phyloP scores from a whole-genome alignment of 2,888 invertebrate species.

The Drosophila pseudotakahashii region DNA sequence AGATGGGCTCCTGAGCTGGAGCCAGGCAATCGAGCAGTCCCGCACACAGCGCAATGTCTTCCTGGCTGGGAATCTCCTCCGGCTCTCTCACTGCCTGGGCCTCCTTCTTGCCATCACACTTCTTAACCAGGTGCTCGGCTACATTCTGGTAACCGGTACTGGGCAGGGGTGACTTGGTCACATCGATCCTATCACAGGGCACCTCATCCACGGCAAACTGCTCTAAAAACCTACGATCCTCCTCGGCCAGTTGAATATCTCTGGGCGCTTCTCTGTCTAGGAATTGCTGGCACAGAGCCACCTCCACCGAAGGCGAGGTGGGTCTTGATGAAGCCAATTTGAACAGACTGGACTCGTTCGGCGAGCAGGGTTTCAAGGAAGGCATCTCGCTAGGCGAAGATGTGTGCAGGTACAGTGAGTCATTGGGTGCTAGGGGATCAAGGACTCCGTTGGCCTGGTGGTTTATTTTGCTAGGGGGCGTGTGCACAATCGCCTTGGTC shows the following conservation, averaged over 20 bases:
- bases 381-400: constrained; percentile 68
- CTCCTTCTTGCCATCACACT: constrained; percentile 59
- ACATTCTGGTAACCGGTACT: constrained; percentile 70
- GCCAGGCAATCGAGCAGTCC: constrained; percentile 66
- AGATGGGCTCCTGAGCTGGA: constrained; percentile 66
- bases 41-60: constrained; percentile 69
- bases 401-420: constrained; percentile 53
- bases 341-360: constrained; percentile 85
- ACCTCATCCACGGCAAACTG: constrained; percentile 71
- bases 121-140: constrained; percentile 64
- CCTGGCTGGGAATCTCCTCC: constrained; percentile 43
- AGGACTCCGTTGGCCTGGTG: constrained; percentile 13
- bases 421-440: constrained; percentile 70
- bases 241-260: constrained; percentile 47
- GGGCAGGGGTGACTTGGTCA: constrained; percentile 60
- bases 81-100: background rate
- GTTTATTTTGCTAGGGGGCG: constrained; percentile 44
- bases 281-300: constrained; percentile 68
- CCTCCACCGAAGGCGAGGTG: constrained; percentile 63
- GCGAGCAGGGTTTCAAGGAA: constrained; percentile 86
- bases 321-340: constrained; percentile 76
- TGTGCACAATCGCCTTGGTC: constrained; percentile 62
- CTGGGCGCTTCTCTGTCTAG: constrained; percentile 54
- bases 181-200: constrained; percentile 78
- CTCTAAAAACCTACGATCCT: constrained; percentile 44